phyloP scores from a whole-genome alignment of 2,888 invertebrate genomes.

The Oscheius sp. region DNA sequence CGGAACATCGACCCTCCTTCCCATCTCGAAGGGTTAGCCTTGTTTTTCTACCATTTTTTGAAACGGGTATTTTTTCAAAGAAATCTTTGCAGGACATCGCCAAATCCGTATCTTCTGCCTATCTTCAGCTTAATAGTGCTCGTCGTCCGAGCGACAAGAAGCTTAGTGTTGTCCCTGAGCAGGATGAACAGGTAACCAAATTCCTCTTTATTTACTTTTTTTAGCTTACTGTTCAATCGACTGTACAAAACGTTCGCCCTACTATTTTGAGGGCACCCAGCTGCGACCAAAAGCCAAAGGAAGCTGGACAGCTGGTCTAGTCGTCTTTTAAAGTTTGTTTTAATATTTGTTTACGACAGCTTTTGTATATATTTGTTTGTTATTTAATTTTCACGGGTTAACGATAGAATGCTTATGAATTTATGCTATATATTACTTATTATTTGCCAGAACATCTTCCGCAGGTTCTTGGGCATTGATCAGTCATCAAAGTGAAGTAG shows the following conservation, averaged over 20 bases:
- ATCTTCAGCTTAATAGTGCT: constrained; percentile 36
- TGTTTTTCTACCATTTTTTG: not conserved
- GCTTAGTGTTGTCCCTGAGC: constrained; percentile 66
- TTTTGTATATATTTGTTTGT: constrained; percentile 10
- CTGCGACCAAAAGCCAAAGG: constrained; percentile 10
- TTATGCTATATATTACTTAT: no score
- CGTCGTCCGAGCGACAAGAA: constrained; percentile 60
- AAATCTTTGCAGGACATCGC: constrained; percentile 26
- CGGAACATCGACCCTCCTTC: constrained; percentile 23
- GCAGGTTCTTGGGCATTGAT: no score
- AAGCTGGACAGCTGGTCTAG: constrained; percentile 7
- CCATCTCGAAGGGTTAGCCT: constrained; percentile 2
- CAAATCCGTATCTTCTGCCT: constrained; percentile 35
- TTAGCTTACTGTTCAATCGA: constrained; percentile 60
- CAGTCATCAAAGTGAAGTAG: no score
- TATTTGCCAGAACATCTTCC: not conserved
- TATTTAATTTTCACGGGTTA: constrained; percentile 1
- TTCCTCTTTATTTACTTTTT: no score
- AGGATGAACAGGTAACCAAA: constrained; percentile 63
- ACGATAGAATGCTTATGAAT: no score
- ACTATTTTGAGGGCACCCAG: constrained; percentile 43
- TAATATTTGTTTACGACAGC: not conserved
- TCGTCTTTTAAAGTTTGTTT: not conserved
- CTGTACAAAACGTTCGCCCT: constrained; percentile 52
- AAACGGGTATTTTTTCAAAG: not conserved